phyloP scores from a whole-genome alignment of 2,797 vertebrate species.

The Synanceia verrucosa region DNA sequence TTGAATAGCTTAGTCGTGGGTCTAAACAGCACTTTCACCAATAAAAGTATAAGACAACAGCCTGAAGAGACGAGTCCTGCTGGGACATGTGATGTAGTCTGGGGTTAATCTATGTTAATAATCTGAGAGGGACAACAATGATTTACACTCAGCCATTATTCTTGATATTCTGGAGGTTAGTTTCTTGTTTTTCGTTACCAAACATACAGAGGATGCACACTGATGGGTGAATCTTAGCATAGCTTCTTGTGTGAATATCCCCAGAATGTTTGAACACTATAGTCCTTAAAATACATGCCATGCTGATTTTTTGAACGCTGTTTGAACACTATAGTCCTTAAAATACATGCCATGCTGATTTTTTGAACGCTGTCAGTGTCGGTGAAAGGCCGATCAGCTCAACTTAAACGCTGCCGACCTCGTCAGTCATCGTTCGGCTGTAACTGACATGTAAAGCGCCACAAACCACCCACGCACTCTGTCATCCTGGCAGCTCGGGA shows the following conservation, averaged over 20 bases:
- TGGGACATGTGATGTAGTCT: slow-evolving; percentile 28
- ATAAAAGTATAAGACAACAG: slow-evolving; percentile 56
- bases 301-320: slow-evolving; percentile 50
- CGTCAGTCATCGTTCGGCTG: slow-evolving; percentile 8
- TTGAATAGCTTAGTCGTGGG: slow-evolving; percentile 48
- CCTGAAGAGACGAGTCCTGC: slow-evolving; percentile 59
- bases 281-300: slow-evolving; percentile 56
- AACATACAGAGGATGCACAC: slow-evolving; percentile 31
- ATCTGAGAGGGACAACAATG: slow-evolving; percentile 12
- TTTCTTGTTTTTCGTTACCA: slow-evolving; percentile 9
- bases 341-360: slow-evolving; percentile 62
- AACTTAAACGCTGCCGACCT: not conserved
- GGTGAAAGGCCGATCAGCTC: slow-evolving; percentile 38
- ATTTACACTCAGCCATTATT: slow-evolving; percentile 14
- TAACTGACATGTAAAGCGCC: slow-evolving; percentile 31
- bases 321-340: slow-evolving; percentile 26
- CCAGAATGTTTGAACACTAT: slow-evolving; percentile 14
- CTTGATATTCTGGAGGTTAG: slow-evolving; percentile 13
- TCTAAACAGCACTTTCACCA: slow-evolving; percentile 63
- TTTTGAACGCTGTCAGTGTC: slow-evolving; percentile 30
- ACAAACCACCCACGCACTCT: slow-evolving; percentile 26
- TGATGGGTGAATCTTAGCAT: slow-evolving; percentile 52
- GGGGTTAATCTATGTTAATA: slow-evolving; percentile 28
- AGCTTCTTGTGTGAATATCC: slow-evolving; percentile 53
- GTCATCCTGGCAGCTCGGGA: slow-evolving; percentile 14